Conservation (phyloP, 2,888 invertebrate species). For the Hylaea fasciaria region DNA sequence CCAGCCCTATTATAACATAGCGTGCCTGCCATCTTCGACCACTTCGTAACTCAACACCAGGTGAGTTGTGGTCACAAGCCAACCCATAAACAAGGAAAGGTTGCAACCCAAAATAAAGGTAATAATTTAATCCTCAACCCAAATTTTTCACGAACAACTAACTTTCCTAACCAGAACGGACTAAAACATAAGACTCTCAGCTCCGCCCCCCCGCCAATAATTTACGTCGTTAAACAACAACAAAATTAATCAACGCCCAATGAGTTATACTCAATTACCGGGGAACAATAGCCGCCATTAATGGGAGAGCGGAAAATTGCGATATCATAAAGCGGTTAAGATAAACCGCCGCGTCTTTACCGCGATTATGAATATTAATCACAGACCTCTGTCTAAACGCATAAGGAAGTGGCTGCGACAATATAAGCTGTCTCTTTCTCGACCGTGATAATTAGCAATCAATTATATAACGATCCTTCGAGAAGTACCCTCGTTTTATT, state of each 20-base stretch:
- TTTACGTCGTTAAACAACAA: constrained; percentile 40
- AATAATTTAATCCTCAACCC: no score
- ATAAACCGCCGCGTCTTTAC: constrained; percentile 60
- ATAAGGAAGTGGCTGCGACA: background rate
- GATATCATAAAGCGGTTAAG: constrained; percentile 57
- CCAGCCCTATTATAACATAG: no score
- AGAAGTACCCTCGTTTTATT: no score
- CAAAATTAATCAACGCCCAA: constrained; percentile 43
- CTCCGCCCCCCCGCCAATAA: constrained; percentile 25
- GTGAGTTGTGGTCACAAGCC: no score
- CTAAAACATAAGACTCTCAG: constrained; percentile 13
- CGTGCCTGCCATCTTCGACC: no score
- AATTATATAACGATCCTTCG: no score
- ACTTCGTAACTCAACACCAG: no score
- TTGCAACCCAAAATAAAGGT: no score
- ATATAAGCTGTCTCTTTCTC: no score
- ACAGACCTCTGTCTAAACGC: constrained; percentile 10
- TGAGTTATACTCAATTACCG: constrained; percentile 43
- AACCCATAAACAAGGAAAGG: no score
- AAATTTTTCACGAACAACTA: background rate
- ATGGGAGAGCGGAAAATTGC: constrained; percentile 46
- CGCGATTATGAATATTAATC: constrained; percentile 70
- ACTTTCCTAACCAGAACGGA: constrained; percentile 6
- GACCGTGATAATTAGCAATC: no score
- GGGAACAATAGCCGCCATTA: constrained; percentile 39